phyloP scores from a whole-genome alignment of 1,140 invertebrate species.

The Lineus longissimus region DNA sequence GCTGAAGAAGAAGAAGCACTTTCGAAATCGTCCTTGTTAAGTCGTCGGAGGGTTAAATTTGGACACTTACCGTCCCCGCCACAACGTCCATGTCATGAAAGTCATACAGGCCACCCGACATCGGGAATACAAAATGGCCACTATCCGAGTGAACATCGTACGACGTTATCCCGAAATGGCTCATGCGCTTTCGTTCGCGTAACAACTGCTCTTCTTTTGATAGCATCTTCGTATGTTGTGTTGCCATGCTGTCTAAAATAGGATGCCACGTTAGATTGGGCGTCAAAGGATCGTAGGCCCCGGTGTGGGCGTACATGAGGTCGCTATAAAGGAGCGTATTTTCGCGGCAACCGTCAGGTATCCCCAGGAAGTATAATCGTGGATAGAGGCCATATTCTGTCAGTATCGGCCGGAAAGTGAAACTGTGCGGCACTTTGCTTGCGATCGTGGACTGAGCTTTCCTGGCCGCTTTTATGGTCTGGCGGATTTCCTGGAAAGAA shows the following conservation, averaged over 20 bases:
- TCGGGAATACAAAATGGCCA: slow-evolving; percentile 85
- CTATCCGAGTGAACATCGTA: slow-evolving; percentile 79
- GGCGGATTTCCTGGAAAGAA: slow-evolving; percentile 62
- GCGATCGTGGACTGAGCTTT: slow-evolving; percentile 37
- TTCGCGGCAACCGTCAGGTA: slow-evolving; percentile 77
- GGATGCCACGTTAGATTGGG: slow-evolving; percentile 64
- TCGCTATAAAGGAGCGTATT: slow-evolving; percentile 83
- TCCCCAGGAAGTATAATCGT: slow-evolving; percentile 85
- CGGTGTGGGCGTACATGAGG: slow-evolving; percentile 57
- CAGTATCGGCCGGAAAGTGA: slow-evolving; percentile 60
- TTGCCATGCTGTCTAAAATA: slow-evolving; percentile 65
- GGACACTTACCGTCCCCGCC: no score
- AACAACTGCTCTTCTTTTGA: slow-evolving; percentile 82
- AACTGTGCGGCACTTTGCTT: slow-evolving; percentile 52
- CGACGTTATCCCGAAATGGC: slow-evolving; percentile 89
- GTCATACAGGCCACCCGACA: slow-evolving; percentile 52
- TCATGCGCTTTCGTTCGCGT: slow-evolving; percentile 79
- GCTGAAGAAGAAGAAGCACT: no score
- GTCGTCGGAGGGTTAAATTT: no score
- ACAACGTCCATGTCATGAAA: slow-evolving; percentile 9
- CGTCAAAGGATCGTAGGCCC: not conserved
- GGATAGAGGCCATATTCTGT: slow-evolving; percentile 41
- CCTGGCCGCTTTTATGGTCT: slow-evolving; percentile 76
- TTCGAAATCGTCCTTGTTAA: no score
- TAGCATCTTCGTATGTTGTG: slow-evolving; percentile 55